These are phyloP conservation scores for Lycodopsis pacificus DNA, from an alignment of 2,797 vertebrate species.

Conservation along the genomic window DNA sequence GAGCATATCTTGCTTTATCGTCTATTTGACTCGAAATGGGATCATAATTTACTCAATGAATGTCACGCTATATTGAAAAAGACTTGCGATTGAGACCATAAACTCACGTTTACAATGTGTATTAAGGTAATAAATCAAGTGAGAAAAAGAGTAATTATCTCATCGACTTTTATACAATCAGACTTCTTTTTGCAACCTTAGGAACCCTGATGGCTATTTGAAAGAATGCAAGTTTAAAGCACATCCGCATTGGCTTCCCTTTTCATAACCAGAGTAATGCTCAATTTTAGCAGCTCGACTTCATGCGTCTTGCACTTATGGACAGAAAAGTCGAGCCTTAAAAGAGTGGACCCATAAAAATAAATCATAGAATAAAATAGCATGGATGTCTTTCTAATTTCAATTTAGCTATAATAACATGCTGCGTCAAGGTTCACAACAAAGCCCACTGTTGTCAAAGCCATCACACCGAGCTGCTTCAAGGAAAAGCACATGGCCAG, in stretches of 20 bases:
- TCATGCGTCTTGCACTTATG: not conserved
- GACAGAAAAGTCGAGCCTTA: not conserved
- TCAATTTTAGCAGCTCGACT: not conserved
- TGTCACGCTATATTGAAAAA: not conserved
- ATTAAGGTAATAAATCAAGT: not conserved
- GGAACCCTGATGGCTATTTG: not conserved
- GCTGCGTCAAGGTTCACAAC: constrained; percentile 1
- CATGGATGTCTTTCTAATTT: constrained; percentile 4
- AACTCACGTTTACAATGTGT: not conserved
- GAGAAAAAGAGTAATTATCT: not conserved
- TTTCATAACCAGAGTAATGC: not conserved
- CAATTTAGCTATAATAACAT: not conserved
- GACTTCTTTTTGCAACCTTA: not conserved
- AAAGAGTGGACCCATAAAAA: not conserved
- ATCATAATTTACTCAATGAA: not conserved
- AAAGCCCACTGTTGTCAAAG: constrained; percentile 16
- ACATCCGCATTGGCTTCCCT: not conserved
- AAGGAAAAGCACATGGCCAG: constrained; percentile 27
- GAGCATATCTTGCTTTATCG: not conserved
- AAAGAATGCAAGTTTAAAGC: not conserved
- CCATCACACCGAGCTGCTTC: constrained; percentile 4
- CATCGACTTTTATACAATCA: not conserved
- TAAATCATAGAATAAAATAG: not conserved
- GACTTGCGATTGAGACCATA: not conserved
- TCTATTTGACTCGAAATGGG: not conserved